Base-by-base conservation (phyloP, 2,797 vertebrate species). In the Vespertilio murinus region DNA sequence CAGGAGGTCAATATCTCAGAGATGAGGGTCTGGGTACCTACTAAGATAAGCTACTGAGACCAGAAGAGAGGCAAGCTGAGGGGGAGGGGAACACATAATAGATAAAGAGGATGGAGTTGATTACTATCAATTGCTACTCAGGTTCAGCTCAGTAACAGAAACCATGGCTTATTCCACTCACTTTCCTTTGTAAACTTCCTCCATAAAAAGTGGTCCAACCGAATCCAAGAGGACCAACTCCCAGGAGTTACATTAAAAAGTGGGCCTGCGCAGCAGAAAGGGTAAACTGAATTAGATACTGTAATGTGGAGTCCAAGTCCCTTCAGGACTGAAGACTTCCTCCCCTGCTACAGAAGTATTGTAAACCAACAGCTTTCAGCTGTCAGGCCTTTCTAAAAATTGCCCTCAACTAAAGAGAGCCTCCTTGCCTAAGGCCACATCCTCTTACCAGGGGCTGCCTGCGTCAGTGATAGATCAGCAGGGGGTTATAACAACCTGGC, bases 371-470 rank as follows among this genome's bases (percentile, higher is more conserved):
- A 56, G 75, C 5, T 16, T 23, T 52, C 70, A 42, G 38, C 56
- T 81, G 22, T 73, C 1, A 30, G n/a, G 86, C 5, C 52, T 47
- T 84, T 69, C 73, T 69, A 40, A 73, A 95, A 96, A 59, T 22
- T 40, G 30, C 61, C 52, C 17, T 75, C 54, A 49, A 11, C 40
- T 89, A 40, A 81, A 74, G 28, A 69, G 3, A 69, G 30, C 28
- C 40, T 88, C 35, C 79, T 47, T 8, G 12, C 16, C 35, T 52
- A 49, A 54, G 2, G 38, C 42, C n/a, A 30, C 45, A 11, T 5
- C 30, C 74, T 70, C 75, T 65, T 9, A 28, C 14, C 12, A 70
- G 56, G 16, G 16, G 40, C n/a, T 45, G 3, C 71, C 70, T 77
- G 14, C 23, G 40, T 42, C 17, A 5, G 2, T 54, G 86, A 71